Percentiles rank a stretch among this genome's conserved stretches.
phyloP scores from a whole-genome alignment of 2,797 vertebrate genomes.

The Brachyalestes nurse region DNA sequence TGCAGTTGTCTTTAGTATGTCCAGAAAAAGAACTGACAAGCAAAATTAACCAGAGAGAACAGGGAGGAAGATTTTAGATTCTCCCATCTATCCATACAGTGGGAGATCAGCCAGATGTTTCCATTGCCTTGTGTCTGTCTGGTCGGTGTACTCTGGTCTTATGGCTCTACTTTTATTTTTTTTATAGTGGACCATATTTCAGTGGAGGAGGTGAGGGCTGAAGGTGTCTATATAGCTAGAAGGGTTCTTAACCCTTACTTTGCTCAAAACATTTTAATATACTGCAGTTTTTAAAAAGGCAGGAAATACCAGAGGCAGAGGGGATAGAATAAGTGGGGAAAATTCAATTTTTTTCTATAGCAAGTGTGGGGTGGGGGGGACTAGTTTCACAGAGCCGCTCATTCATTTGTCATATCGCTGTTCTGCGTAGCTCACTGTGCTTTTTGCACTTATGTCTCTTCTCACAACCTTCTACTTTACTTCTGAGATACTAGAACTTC shows the following conservation, averaged over 20 bases:
- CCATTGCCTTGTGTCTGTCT: neutral
- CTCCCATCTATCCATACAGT: neutral
- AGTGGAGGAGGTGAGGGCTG: neutral
- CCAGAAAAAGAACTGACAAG: neutral
- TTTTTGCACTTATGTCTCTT: conserved; percentile 62
- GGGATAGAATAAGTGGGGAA: neutral
- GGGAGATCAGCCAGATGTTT: neutral
- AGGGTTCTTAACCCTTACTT: conserved; percentile 12
- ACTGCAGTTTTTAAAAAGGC: neutral
- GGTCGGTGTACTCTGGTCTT: neutral
- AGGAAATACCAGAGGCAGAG: neutral
- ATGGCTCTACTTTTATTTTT: conserved; percentile 6
- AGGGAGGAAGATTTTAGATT: neutral
- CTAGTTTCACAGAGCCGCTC: conserved; percentile 32
- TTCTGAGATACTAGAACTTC: conserved; percentile 33
- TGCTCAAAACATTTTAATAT: neutral
- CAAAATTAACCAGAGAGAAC: neutral
- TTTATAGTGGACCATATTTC: conserved; percentile 6
- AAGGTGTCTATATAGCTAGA: conserved; percentile 16
- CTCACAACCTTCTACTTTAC: conserved; percentile 46
- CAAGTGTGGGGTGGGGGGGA: neutral
- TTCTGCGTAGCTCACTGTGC: conserved; percentile 70
- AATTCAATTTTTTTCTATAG: conserved; percentile 19
- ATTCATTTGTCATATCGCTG: conserved; percentile 58
- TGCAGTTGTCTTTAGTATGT: neutral